Base-by-base conservation (phyloP, 1,140 invertebrate genomes). In the Globodera ellingtonae region DNA sequence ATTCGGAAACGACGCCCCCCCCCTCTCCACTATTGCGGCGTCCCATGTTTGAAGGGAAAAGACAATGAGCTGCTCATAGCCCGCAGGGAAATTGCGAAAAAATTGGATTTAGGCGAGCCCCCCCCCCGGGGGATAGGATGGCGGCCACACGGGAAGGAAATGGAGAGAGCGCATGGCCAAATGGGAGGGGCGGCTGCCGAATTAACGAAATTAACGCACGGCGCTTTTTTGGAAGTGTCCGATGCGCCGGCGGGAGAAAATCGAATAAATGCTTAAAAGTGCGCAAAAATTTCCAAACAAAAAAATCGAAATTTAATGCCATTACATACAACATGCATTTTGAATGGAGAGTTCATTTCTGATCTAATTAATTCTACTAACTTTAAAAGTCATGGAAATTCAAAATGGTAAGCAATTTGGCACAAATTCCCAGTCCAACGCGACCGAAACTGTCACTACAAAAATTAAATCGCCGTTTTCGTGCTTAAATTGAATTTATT, bases 131-230 rank as follows among this genome's bases (percentile, higher is more conserved):
- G 56, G 56, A 2, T 15, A 15, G 56, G 56, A 62, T 15, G 15
- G 56, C 18, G 56, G 10, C 56, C 56, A 62, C 56, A 62, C 10
- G 56, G 18, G 56, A 62, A 62, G 56, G 56, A 62, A 70, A 47
- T 47, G 67, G 67, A 35, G 46, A 70, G 24, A 18, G 67, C 8
- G 24, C 5, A 47, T 35, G n/a, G 35, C 67, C 67, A 70, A 70
- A 70, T 47, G 67, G 24, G 67, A 52, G 10, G 50, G 50, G 50
- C 50, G 7, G 50, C 50, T 21, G 8, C 46, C 67, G n/a, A 70
- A 70, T 70, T 70, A 70, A 70, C 67, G 67, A 70, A 70, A 70
- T 70, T 70, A 70, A 70, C 67, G 46, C 67, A 70, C 67, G 67
- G 67, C 67, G 5, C 67, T 70, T 44, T 35, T 70, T 70, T 47